Conservation (phyloP, 1,140 invertebrate species). For the Trichomalopsis sarcophagae region DNA sequence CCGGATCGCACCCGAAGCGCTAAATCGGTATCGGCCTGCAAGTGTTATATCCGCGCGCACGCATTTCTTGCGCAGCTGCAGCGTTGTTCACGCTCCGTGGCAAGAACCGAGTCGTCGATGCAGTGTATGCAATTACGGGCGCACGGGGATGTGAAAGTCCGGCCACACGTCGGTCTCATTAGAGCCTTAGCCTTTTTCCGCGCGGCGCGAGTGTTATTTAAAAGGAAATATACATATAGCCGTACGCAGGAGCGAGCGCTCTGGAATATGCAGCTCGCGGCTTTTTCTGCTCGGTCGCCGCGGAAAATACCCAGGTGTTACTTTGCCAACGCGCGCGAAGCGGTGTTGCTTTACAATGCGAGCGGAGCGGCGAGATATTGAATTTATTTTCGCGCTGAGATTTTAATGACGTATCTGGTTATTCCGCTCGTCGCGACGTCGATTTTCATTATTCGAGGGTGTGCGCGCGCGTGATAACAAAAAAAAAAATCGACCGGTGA, state of each 20-base stretch:
- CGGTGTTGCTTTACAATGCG: not conserved
- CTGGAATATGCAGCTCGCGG: not conserved
- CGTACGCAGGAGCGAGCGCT: too few relatives aligned
- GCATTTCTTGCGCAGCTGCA: not conserved
- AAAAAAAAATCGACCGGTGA: too few relatives aligned
- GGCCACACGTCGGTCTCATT: not conserved
- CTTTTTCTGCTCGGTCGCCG: not conserved
- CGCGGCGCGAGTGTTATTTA: not conserved
- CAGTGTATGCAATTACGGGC: not conserved
- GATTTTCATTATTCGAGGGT: not conserved
- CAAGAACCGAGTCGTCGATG: not conserved
- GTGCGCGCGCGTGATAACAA: too few relatives aligned
- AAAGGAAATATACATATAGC: not conserved
- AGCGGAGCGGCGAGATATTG: not conserved
- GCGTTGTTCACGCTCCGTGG: too few relatives aligned
- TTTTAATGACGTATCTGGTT: not conserved
- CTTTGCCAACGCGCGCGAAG: not conserved
- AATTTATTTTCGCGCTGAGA: not conserved
- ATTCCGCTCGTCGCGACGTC: not conserved
- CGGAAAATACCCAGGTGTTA: conserved; percentile 1
- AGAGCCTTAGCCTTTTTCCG: not conserved
- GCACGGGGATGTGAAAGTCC: not conserved
- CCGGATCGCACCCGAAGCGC: not conserved
- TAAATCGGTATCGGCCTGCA: not conserved
- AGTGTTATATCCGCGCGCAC: not conserved